Evolutionary conservation across 2,888 invertebrate genomes (phyloP).

Genomic region (Parnassius apollo): DNA sequence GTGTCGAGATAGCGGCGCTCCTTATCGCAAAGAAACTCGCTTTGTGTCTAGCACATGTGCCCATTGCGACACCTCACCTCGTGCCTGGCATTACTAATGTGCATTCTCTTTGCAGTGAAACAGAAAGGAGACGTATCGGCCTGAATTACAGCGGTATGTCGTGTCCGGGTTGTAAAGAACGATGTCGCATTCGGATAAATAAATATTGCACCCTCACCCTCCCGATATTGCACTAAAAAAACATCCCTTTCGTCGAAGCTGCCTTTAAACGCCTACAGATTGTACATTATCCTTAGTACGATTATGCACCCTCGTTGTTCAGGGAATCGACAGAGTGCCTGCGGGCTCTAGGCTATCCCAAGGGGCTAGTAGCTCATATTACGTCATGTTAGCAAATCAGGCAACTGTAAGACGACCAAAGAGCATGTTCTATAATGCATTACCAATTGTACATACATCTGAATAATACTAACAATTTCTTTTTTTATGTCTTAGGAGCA

Average conservation of each 20-base stretch:
- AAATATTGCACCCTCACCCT: constrained; percentile 81
- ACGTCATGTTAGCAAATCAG: constrained; percentile 71
- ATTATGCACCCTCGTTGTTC: constrained; percentile 81
- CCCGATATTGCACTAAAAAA: constrained; percentile 76
- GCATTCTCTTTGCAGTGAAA: constrained; percentile 41
- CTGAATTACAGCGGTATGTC: constrained; percentile 65
- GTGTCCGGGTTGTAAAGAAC: constrained; percentile 69
- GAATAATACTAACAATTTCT: constrained; percentile 35
- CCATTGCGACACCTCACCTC: constrained; percentile 52
- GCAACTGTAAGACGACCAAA: constrained; percentile 44
- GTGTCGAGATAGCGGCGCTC: constrained; percentile 61
- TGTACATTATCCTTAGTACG: constrained; percentile 82
- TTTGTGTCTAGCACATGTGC: constrained; percentile 61
- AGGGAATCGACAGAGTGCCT: constrained; percentile 76
- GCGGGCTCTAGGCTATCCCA: constrained; percentile 61
- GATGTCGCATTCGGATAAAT: constrained; percentile 73
- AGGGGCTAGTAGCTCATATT: constrained; percentile 76
- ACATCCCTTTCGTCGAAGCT: constrained; percentile 80
- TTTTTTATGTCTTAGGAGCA: constrained; percentile 64
- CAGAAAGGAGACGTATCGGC: constrained; percentile 52
- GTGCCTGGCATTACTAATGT: constrained; percentile 71
- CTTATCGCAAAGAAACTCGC: constrained; percentile 69
- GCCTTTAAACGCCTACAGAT: constrained; percentile 82
- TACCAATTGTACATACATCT: constrained; percentile 32
- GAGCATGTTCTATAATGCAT: constrained; percentile 34